Base-by-base conservation (phyloP, 1,140 invertebrate genomes). In the Dermatophagoides farinae region DNA sequence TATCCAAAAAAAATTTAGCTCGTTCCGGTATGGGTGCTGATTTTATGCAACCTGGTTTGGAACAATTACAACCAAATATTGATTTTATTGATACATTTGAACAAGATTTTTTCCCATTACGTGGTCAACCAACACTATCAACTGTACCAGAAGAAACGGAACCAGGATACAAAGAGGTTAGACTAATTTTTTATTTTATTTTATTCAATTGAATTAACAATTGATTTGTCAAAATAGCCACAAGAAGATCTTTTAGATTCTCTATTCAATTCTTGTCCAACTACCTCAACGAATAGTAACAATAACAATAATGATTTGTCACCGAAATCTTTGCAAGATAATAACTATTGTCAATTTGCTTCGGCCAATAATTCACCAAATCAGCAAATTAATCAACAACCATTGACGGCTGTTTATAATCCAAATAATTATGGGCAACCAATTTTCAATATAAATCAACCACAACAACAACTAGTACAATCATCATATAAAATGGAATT, bases 21-120 rank as follows among this genome's bases (percentile, higher is more conserved):
- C 75, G 76, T 67, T 69, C 68, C 39, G 79, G 81, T 44, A 81
- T 78, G 62, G 76, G 85, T 68, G 88, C 92, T 16, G 92, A 97
- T 75, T 89, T 97, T 68, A 96, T 98, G 72, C 95, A 98, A 76
- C 95, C 95, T 54, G 93, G 89, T 70, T 78, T 98, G 65, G 83
- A 92, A 54, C 89, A 92, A 59, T 76, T 97, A 43, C 93, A 97
- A 71, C 93, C 92, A 62, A 92, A 89, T 76, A 77, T 97, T 65
- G 93, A 97, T 74, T 89, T 90, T 71, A 89, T 86, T 67, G 79
- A 87, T 68, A 83, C 86, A 69, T 66, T 73, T 43, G 72, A 68
- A 55, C 39, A 55, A 40, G 6, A 55, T 41, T 52, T 53, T 44
- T 63, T 53, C 54, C 25, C n/a, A 38, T 46, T 40, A n/a, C 12